Evolutionary conservation across 2,797 vertebrate genomes (phyloP).

Genomic region (Lemur catta): DNA sequence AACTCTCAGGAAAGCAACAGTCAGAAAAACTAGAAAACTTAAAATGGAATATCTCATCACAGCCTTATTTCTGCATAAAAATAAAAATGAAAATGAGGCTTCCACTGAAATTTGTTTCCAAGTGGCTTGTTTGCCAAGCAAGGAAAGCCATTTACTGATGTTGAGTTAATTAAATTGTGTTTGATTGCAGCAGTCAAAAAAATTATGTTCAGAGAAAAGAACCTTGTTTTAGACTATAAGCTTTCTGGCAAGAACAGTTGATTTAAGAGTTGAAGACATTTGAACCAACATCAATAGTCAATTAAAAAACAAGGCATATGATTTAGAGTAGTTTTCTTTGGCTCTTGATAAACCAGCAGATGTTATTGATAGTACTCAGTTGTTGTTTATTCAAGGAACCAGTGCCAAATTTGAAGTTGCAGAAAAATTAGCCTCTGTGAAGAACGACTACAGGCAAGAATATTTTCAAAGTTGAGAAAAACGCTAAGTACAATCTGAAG

Average conservation of each 20-base stretch:
- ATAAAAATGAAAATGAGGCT: constrained; percentile 42
- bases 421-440: constrained; percentile 26
- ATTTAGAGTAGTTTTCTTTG: constrained; percentile 34
- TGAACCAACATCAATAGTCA: constrained; percentile 34
- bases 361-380: constrained; percentile 58
- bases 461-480: constrained; percentile 58
- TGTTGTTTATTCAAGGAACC: constrained; percentile 36
- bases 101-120: constrained; percentile 27
- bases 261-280: constrained; percentile 53
- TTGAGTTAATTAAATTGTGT: constrained; percentile 58
- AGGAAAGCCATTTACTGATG: constrained; percentile 45
- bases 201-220: constrained; percentile 28
- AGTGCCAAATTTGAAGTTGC: constrained; percentile 21
- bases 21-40: constrained; percentile 21
- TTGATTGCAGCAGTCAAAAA: constrained; percentile 38
- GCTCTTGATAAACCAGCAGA: neutral
- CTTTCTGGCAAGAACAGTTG: constrained; percentile 51
- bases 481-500: constrained; percentile 27
- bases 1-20: constrained; percentile 31
- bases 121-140: constrained; percentile 25
- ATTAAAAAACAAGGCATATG: constrained; percentile 53
- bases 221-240: constrained; percentile 50
- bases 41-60: constrained; percentile 42
- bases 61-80: constrained; percentile 41
- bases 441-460: neutral